Percentiles rank a stretch among this genome's conserved stretches.
These are phyloP conservation scores for Diplolepis rosae DNA, from an alignment of 2,888 invertebrate species.

Conservation along the genomic window DNA sequence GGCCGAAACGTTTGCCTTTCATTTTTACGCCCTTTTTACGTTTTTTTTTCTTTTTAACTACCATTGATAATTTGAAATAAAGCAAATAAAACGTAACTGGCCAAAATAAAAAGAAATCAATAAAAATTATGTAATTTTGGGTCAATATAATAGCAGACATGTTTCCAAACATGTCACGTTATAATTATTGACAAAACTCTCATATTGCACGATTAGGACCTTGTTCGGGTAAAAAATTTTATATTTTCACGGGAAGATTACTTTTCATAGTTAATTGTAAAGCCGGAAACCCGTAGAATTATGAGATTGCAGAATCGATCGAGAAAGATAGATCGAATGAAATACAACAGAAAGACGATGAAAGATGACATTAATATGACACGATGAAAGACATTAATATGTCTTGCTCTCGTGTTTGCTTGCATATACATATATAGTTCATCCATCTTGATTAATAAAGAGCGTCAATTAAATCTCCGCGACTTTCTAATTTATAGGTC, in stretches of 20 bases:
- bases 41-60: too few relatives aligned
- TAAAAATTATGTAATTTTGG: too few relatives aligned
- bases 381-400: slow-evolving; percentile 63
- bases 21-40: too few relatives aligned
- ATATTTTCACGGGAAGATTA: slow-evolving; percentile 15
- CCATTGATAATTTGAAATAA: too few relatives aligned
- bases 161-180: too few relatives aligned
- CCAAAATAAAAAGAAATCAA: too few relatives aligned
- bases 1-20: too few relatives aligned
- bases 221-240: background rate
- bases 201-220: background rate
- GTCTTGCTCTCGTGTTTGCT: slow-evolving; percentile 49
- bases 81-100: too few relatives aligned
- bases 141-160: too few relatives aligned
- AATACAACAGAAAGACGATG: slow-evolving; percentile 18
- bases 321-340: slow-evolving; percentile 39
- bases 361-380: slow-evolving; percentile 27
- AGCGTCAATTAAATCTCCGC: slow-evolving; percentile 25
- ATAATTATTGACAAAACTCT: too few relatives aligned
- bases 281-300: slow-evolving; percentile 50
- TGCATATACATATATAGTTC: background rate
- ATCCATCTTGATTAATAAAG: slow-evolving; percentile 21
- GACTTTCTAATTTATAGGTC: slow-evolving; percentile 26
- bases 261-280: slow-evolving; percentile 32
- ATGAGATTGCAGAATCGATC: slow-evolving; percentile 51